Evolutionary conservation across 2,797 vertebrate species (phyloP), one percentile per base, ranked within the genome.

Genomic region (Xenopus petersii): DNA sequence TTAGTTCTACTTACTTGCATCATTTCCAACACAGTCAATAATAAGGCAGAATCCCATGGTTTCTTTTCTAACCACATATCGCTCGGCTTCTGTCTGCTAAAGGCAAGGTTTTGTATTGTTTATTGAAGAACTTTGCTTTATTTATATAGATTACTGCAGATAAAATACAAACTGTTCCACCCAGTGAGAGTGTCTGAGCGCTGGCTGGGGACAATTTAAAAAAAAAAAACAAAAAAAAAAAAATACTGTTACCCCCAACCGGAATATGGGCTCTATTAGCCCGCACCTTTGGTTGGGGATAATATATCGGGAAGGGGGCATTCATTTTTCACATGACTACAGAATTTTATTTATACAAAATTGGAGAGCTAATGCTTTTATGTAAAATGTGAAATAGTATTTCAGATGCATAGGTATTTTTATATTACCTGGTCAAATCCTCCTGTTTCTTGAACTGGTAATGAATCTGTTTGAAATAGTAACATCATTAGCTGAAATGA

Each of bases 21-120:
- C 92, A 67, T 86, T 92, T 71, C 95, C 95, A 63, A 97, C 87
- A 16, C 96, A 97, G 86, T 99, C 95, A 49, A 99, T 93, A 81
- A 99, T 97, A 72, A 98, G 71, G 82, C 97, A 98, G 79, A 94
- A 70, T 79, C 96, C 95, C 66, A 93, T 88, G 68, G 91, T 91
- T 0, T 84, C 79, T 36, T 84, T 89, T 84, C 81, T 87, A 79
- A 97, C 92, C 77, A 81, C 90, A 82, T 98, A 98, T 13, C 61
- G 79, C 21, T 94, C 90, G 54, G 88, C 74, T 13, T 36, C 42
- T 12, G 1, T 21, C 89, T 93, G 79, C 81, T 86, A 78, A 67
- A 82, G 76, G 64, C 12, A 16, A 80, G 65, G 10, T 60, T 60
- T 60, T 30, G 4, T 15, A 78, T n/a, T 36, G 24, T 49, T 67